phyloP scores from a whole-genome alignment of 2,113 vertebrate genomes.

The Anseranas semipalmata region DNA sequence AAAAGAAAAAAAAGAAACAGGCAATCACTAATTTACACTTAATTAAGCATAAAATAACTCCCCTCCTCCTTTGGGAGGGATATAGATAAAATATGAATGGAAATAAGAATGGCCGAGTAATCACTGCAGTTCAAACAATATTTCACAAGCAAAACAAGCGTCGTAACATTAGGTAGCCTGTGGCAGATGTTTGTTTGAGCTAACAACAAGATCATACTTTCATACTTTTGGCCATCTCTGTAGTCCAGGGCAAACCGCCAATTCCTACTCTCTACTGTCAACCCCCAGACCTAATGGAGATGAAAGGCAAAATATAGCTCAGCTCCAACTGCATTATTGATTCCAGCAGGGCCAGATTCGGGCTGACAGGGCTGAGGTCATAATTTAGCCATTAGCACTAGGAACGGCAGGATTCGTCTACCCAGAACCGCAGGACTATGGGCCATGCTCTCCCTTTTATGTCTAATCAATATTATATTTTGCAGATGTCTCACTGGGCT shows the following conservation, averaged over 20 bases:
- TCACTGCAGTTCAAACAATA: slow-evolving; percentile 28
- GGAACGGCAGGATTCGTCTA: slow-evolving; percentile 17
- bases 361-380: slow-evolving; percentile 47
- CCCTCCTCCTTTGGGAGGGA: slow-evolving; percentile 63
- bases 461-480: slow-evolving; percentile 37
- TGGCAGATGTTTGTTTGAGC: slow-evolving; percentile 3
- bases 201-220: slow-evolving; percentile 50
- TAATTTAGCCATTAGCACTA: slow-evolving; percentile 58
- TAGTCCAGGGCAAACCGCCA: slow-evolving; percentile 49
- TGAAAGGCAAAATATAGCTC: slow-evolving; percentile 67
- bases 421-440: slow-evolving; percentile 14
- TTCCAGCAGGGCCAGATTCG: slow-evolving; percentile 39
- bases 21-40: slow-evolving; percentile 75
- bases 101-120: slow-evolving; percentile 59
- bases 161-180: slow-evolving; percentile 56
- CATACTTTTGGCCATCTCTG: slow-evolving; percentile 52
- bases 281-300: slow-evolving; percentile 60
- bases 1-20: slow-evolving; percentile 16
- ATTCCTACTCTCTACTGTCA: slow-evolving; percentile 32
- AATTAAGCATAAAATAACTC: slow-evolving; percentile 78
- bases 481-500: not conserved
- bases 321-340: slow-evolving; percentile 59
- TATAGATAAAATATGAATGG: slow-evolving; percentile 59
- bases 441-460: slow-evolving; percentile 23
- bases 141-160: slow-evolving; percentile 49